Evolutionary conservation across 1,140 invertebrate species (phyloP).

Genomic region (Rhagoletis pomonella): DNA sequence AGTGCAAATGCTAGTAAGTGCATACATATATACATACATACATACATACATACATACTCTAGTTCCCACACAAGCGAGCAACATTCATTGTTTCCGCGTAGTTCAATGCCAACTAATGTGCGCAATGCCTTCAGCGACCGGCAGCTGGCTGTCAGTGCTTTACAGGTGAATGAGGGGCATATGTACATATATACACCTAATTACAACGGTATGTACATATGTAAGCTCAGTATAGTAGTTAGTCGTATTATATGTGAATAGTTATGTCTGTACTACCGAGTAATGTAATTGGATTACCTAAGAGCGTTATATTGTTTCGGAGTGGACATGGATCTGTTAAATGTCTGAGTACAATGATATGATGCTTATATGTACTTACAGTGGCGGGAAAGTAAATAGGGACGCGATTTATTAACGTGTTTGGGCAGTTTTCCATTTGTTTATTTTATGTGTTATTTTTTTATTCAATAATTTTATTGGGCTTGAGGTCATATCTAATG

Average conservation of each 20-base stretch:
- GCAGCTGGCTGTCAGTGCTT: not conserved
- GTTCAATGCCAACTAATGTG: not conserved
- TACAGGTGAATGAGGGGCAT: not conserved
- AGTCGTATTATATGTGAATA: not conserved
- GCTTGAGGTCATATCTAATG: no score
- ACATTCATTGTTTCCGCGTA: not conserved
- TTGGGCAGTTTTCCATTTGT: no score
- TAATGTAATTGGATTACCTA: constrained; percentile 43
- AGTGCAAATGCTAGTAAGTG: not conserved
- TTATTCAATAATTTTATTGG: no score
- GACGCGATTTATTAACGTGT: no score
- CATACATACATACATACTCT: not conserved
- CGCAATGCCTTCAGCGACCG: not conserved
- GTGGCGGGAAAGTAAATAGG: no score
- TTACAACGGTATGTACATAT: not conserved
- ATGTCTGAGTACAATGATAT: constrained; percentile 13
- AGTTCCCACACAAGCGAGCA: not conserved
- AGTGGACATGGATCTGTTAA: constrained; percentile 33
- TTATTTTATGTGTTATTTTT: no score
- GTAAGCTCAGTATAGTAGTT: not conserved
- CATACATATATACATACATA: no score
- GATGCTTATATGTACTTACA: not conserved
- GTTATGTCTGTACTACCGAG: not conserved
- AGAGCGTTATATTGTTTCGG: constrained; percentile 42
- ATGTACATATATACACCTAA: not conserved